Base-by-base conservation (phyloP, 1,140 invertebrate genomes). In the Triops cancriformis region DNA sequence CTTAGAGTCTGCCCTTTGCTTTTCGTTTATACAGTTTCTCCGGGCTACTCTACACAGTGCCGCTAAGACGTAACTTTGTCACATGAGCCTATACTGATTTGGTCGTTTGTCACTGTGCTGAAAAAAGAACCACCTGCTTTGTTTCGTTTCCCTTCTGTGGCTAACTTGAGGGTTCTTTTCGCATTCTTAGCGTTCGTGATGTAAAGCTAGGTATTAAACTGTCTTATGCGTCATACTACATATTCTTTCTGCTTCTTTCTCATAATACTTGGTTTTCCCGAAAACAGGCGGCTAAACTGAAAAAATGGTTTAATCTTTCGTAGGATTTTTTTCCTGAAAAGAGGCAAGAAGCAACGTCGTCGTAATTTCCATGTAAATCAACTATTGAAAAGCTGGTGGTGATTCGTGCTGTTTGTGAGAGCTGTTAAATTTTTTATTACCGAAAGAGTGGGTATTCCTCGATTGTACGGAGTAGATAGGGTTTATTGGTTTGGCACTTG, bases 61-160 rank as follows among this genome's bases (percentile, higher is more conserved):
- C 51, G 51, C 51, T 64, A 64, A 7, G 3, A 23, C 23, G 51
- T 64, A 64, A 64, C 51, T 64, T 64, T 64, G 51, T 64, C 51
- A 64, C 51, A 12, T 64, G 51, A 64, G 51, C 51, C 51, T 64
- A 64, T 64, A 64, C 51, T 64, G 51, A 64, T 64, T 64, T 64
- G 9, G 51, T 64, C 51, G 51, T 64, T 64, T 64, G 51, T 64
- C 51, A 64, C 51, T 5, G 51, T 64, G 6, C 51, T 64, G 51
- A 23, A 23, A 64, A 9, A 14, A 64, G 43, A 64, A 23, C 51
- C 51, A 64, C 51, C 51, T 64, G 51, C 51, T 64, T 64, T 64
- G 18, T 64, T 64, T 6, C 14, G 14, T 64, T 64, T 64, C 51
- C 51, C 51, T 14, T 18, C 23, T 10, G 18, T 1, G 23, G 18